Percentiles rank a stretch among this genome's conserved stretches.
Evolutionary conservation across 1,140 invertebrate genomes (phyloP).

Genomic region (Solenopsis fugax): DNA sequence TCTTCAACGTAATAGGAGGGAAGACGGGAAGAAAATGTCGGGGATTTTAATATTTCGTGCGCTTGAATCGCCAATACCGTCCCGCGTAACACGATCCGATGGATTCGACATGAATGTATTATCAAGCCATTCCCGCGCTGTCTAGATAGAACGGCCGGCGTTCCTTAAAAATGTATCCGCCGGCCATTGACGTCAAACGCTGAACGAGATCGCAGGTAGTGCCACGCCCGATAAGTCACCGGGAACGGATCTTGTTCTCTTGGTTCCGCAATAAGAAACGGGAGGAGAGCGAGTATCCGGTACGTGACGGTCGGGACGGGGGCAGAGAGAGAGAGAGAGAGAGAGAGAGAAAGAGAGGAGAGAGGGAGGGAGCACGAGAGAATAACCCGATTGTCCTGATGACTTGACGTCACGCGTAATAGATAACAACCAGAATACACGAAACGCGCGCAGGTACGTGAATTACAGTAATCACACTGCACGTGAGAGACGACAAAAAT

Average conservation of each 20-base stretch:
- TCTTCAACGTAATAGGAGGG: background rate
- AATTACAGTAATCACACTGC: background rate
- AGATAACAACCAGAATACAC: slow-evolving; percentile 3
- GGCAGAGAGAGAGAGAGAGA: no score
- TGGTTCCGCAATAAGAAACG: slow-evolving; percentile 21
- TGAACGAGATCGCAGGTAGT: slow-evolving; percentile 54
- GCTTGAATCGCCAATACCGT: slow-evolving; percentile 52
- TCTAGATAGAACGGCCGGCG: slow-evolving; percentile 63
- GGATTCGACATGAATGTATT: slow-evolving; percentile 53
- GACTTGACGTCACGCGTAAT: slow-evolving; percentile 17
- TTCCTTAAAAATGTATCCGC: slow-evolving; percentile 67
- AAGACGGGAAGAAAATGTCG: slow-evolving; percentile 2
- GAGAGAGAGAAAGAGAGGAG: no score
- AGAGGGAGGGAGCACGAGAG: no score
- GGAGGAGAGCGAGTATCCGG: slow-evolving; percentile 56
- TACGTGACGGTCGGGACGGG: slow-evolving; percentile 20
- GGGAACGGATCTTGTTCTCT: slow-evolving; percentile 57
- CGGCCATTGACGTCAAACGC: slow-evolving; percentile 69
- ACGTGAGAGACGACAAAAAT: background rate
- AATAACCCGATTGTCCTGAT: slow-evolving; percentile 56
- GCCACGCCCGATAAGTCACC: slow-evolving; percentile 59
- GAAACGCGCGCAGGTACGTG: background rate
- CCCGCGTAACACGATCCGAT: slow-evolving; percentile 58
- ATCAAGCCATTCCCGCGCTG: slow-evolving; percentile 46
- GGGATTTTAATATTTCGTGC: slow-evolving; percentile 54